Base-by-base conservation (phyloP, 2,797 vertebrate species). In the Yasuhikotakia modesta region DNA sequence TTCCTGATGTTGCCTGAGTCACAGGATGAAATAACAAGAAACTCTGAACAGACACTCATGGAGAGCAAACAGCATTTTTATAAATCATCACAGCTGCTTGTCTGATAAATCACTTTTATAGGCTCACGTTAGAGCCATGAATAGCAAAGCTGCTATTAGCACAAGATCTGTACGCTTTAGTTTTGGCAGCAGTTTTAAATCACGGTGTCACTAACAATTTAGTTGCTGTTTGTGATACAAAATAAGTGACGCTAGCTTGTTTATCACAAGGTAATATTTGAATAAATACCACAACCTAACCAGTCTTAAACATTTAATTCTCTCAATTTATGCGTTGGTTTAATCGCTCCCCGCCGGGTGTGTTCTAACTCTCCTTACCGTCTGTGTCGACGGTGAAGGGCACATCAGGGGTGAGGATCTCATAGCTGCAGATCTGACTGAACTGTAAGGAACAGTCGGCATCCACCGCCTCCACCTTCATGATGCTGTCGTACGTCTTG, bases 391-490 rank as follows among this genome's bases (percentile, higher is more conserved):
- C 69, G 0, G 95, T 89, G 78, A 99, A 99, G 8, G 98, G 98
- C 68, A 98, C 95, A 0, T 98, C 96, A 0, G 97, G 96, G 0
- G 97, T 99, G 74, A 99, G 91, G 0, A 99, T 97, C 86, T 99
- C 96, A 0, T 99, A 99, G 91, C 86, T 98, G 94, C 98, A 99
- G 79, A 99, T 98, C 89, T 99, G 97, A 92, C 97, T 99, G 90
- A 97, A 99, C 92, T 99, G 98, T 17, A 97, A 98, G 0, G 98
- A 99, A 81, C 98, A 99, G 90, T 99, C 98, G 0, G 97, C 97
- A 4, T 99, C 98, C 86, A 97, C 94, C 0, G 98, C 98, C 77
- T 99, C 96, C 89, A 99, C 96, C 77, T 91, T 91, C 85, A 99
- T 83, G 86, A 99, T 93, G 90, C 87, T 97, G 92, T 95, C 94